Evolutionary conservation across 2,113 vertebrate species (phyloP), one percentile per base, ranked within the genome.

Genomic region (Anolis sagrei): DNA sequence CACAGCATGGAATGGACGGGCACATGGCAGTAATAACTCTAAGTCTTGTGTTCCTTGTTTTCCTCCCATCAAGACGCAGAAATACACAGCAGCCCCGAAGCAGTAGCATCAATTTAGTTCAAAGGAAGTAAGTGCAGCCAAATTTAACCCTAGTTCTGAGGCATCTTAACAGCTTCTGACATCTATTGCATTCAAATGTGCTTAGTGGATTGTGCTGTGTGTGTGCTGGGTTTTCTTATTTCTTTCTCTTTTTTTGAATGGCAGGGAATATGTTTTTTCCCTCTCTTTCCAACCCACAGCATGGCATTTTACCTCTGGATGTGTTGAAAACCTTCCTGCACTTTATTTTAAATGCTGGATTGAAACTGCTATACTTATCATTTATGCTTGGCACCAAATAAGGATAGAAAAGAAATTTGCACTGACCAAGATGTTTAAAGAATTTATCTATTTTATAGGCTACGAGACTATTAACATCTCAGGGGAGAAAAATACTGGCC

Each of bases 31-130:
- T 39, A 88, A 70, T 88, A 89, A 68, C 74, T 89, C 80, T 89
- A 69, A 62, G 36, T 76, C 49, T 89, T 48, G 54, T 34, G 7
- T 10, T 16, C 1, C 84, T 80, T 36, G 51, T 82, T 78, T 0
- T 0, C 66, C 80, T 89, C 54, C 10, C 25, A 64, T 25, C 25
- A 84, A 69, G 86, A 77, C n/a, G 81, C 85, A 88, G 61, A 88
- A 84, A 87, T 82, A 75, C 1, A 49, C 54, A 80, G 19, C 75
- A 66, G 90, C 83, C 74, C 23, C 79, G 58, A 34, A 86, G 10
- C 76, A 86, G 49, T 79, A 58, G 54, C 68, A 92, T 83, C 82
- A 88, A 77, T 91, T 91, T 85, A 82, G 61, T 86, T 92, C 85
- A 87, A 79, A 90, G 66, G 82, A 79, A 79, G 44, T 34, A 90